phyloP scores from a whole-genome alignment of 2,888 invertebrate species.

The Tipula lateralis region DNA sequence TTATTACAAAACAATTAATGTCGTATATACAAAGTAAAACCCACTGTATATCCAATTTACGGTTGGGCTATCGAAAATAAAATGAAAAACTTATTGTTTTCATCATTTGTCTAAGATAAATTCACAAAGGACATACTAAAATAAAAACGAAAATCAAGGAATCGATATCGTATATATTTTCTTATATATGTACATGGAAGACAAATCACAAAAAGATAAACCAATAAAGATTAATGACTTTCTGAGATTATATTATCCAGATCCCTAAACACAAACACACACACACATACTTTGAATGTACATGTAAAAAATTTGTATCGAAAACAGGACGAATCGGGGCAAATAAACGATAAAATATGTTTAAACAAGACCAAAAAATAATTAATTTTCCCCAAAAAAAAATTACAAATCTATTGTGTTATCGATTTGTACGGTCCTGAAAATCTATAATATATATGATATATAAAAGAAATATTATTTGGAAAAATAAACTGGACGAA shows the following conservation, averaged over 20 bases:
- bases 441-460: too few relatives aligned
- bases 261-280: not conserved
- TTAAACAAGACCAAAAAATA: not conserved
- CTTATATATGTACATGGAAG: not conserved
- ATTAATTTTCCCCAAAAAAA: not conserved
- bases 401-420: not conserved
- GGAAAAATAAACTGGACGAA: not conserved
- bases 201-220: constrained; percentile 1
- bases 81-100: not conserved
- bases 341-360: constrained; percentile 19
- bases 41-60: not conserved
- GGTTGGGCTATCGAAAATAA: not conserved
- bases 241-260: not conserved
- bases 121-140: not conserved
- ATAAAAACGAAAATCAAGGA: not conserved
- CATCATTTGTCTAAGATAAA: not conserved
- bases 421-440: not conserved
- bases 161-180: not conserved
- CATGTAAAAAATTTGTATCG: not conserved
- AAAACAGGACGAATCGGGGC: not conserved
- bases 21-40: not conserved
- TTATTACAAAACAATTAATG: not conserved
- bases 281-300: not conserved
- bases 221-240: constrained; percentile 24
- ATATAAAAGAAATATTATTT: not conserved